phyloP scores from a whole-genome alignment of 30 jellyfish, hydroid and myxozoan genomes.

The Aurelia sp. region DNA sequence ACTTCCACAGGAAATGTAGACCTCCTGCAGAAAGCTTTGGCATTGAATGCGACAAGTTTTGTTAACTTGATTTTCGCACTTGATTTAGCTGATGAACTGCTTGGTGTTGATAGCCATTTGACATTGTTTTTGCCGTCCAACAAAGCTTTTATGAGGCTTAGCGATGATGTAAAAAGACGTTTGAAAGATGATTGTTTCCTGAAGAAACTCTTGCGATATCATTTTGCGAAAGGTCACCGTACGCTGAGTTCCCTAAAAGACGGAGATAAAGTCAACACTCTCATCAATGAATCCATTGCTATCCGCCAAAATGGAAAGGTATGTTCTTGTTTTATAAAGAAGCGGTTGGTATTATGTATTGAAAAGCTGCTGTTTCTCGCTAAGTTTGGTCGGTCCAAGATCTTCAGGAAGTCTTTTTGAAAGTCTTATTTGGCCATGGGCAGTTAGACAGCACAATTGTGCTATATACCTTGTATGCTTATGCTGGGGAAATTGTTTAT shows the following conservation, averaged over 20 bases:
- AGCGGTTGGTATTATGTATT: too few species aligned
- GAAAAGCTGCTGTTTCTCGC: too few species aligned
- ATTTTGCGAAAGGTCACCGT: slow-evolving; percentile 68
- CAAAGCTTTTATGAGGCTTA: slow-evolving; percentile 59
- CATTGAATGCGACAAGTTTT: slow-evolving; percentile 69
- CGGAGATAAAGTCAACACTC: slow-evolving; percentile 37
- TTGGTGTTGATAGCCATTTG: slow-evolving; percentile 24
- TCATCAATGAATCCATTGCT: slow-evolving; percentile 10
- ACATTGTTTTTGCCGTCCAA: slow-evolving; percentile 85
- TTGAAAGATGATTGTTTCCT: slow-evolving; percentile 79
- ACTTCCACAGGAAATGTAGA: slow-evolving; percentile 11
- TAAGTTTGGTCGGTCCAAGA: too few species aligned
- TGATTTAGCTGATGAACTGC: slow-evolving; percentile 73
- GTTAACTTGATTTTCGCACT: slow-evolving; percentile 86
- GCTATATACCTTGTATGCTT: too few species aligned
- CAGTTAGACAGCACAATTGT: too few species aligned
- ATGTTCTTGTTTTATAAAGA: neutral
- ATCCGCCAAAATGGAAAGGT: slow-evolving; percentile 34
- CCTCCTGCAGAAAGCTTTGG: slow-evolving; percentile 36
- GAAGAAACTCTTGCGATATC: slow-evolving; percentile 70
- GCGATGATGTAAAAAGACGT: slow-evolving; percentile 20
- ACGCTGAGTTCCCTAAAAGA: neutral
- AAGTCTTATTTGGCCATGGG: too few species aligned
- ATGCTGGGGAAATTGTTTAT: too few species aligned
- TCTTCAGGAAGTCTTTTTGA: too few species aligned